Evolutionary conservation across 92 coral and sea anemone species (phyloP), one percentile per base, ranked within the genome.

Genomic region (Muricea muricata): DNA sequence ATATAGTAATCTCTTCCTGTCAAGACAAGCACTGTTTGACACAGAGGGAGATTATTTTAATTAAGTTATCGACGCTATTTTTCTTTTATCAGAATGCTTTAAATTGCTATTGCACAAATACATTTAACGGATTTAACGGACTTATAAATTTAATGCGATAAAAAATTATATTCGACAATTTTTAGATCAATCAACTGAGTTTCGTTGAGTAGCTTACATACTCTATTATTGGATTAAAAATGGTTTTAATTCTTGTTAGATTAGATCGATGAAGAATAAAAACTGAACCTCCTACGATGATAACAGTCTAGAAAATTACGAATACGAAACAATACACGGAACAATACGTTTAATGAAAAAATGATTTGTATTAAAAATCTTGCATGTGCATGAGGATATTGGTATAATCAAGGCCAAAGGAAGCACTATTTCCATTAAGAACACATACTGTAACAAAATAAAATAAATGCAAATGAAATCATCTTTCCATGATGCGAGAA

Each of bases 1-100:
- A 39, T 14, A 63, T 28, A 63, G 70, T 63, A 63, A 63, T 63
- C 70, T 63, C 70, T 63, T 63, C 70, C 70, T 63, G 70, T n/a
- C n/a, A 28, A 26, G 37, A 29, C 12, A 63, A 10, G 21, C 8
- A 24, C 32, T 28, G 32, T 28, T 63, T 28, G 70, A 63, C 37
- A 30, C 37, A 63, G 37, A 28, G 21, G 70, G 70, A 63, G 37
- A 63, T 63, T 63, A 63, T 26, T 63, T 63, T 26, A 26, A 26
- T 28, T 28, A 63, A 63, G 60, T 52, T 52, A 52, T 52, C 20
- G 24, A 52, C 60, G 60, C 60, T 20, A 25, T 63, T 32, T 11
- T 63, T 25, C 70, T 63, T 63, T 63, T 63, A 63, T 63, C 70
- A 29, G 12, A 32, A 63, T 37, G 34, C 1, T 63, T 63, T 52